Conservation (phyloP, 2,113 vertebrate genomes). For the Lepus europaeus region DNA sequence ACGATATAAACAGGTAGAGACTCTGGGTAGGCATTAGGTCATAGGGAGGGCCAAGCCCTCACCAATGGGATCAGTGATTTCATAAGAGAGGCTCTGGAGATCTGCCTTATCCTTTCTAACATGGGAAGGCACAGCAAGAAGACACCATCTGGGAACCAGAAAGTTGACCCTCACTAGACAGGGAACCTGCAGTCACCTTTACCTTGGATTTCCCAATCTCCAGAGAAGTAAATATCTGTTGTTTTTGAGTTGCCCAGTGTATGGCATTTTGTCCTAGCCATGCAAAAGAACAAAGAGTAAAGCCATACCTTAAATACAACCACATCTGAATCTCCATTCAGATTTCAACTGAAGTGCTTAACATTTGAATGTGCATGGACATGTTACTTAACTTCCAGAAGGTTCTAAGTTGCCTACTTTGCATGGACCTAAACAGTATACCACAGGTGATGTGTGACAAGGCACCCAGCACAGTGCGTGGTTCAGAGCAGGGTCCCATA, state of each 20-base stretch:
- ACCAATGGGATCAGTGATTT: not conserved
- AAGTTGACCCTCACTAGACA: not conserved
- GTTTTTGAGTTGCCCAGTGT: not conserved
- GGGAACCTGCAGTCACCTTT: too few relatives aligned
- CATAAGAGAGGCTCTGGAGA: not conserved
- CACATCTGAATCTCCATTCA: not conserved
- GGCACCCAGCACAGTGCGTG: not conserved
- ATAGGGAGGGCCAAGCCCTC: not conserved
- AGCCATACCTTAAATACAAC: not conserved
- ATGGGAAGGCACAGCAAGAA: not conserved
- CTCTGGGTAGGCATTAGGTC: too few relatives aligned
- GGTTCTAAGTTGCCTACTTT: not conserved
- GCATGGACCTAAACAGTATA: not conserved
- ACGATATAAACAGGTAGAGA: too few relatives aligned
- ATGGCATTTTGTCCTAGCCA: not conserved
- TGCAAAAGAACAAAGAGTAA: not conserved
- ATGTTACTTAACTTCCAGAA: slow-evolving; percentile 26
- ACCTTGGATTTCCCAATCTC: not conserved
- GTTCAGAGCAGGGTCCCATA: not conserved
- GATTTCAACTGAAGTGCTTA: not conserved
- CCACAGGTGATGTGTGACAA: not conserved
- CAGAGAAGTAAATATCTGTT: not conserved
- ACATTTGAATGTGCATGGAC: not conserved
- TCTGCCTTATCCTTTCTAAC: not conserved
- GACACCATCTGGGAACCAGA: too few relatives aligned